Percentiles rank a stretch among this genome's conserved stretches.
Evolutionary conservation across 2,113 vertebrate species (phyloP).

Genomic region (Pseudopodoces humilis): DNA sequence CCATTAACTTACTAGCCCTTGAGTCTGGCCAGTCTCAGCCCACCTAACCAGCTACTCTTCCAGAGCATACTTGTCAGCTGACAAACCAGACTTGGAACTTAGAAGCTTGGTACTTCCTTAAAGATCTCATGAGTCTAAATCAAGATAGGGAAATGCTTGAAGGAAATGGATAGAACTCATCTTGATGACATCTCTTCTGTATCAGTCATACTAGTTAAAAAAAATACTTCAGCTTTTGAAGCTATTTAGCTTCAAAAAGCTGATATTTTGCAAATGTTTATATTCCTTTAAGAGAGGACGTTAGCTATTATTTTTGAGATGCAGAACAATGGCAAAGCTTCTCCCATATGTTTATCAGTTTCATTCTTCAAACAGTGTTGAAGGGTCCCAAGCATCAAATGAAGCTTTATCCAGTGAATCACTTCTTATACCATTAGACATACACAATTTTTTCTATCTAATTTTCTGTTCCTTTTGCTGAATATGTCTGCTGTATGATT

Average conservation of each 20-base stretch:
- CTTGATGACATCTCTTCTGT: background rate
- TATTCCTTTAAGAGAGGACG: background rate
- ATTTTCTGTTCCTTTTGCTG: background rate
- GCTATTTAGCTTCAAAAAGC: background rate
- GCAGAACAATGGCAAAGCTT: background rate
- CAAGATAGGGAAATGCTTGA: background rate
- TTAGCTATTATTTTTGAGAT: background rate
- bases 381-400: background rate
- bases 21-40: background rate
- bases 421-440: background rate
- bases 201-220: background rate
- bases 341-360: background rate
- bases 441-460: background rate
- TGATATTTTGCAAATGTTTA: background rate
- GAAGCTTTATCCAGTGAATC: background rate
- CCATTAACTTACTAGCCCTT: background rate
- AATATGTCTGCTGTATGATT: background rate
- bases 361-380: background rate
- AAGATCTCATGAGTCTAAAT: background rate
- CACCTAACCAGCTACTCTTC: background rate
- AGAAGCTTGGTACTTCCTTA: background rate
- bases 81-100: background rate
- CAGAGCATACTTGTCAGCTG: background rate
- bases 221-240: background rate
- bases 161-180: background rate